Evolutionary conservation across 2,888 invertebrate genomes (phyloP), one percentile per base, ranked within the genome.

Genomic region (Drosophila bunnanda): DNA sequence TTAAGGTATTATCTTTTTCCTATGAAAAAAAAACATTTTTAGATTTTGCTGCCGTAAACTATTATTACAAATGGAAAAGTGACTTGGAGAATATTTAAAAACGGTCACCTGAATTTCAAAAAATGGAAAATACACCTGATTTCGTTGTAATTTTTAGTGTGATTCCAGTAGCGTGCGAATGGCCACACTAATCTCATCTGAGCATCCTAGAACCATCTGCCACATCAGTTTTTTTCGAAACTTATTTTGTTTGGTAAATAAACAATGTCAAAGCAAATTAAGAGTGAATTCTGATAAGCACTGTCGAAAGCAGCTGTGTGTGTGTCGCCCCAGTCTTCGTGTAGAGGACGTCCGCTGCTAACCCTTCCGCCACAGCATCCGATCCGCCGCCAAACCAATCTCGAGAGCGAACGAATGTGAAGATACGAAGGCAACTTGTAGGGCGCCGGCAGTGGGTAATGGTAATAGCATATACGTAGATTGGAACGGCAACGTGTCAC

Each of bases 171-270:
- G 8, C n/a, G 2, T 4, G 1, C 30, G 32, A 20, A 38, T 20
- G 58, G 57, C 8, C 39, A 61, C 41, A 62, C 48, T 22, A 8
- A n/a, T 10, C n/a, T 2, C 52, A 53, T 53, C 53, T 22, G 20
- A 28, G 34, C 58, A 61, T 38, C 64, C n/a, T 64, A 48, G 64
- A 48, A 28, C 32, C 39, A 50, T 25, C 56, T 80, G 80, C 80
- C 85, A 80, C 85, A 80, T 82, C 82, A 82, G 67, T 67, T 83
- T 66, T 66, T 65, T 74, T 69, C 36, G n/a, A 77, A 82, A 79
- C 77, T 66, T 59, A 22, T 39, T 56, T 39, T 57, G 30, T 60
- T 60, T 59, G 12, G 20, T 30, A 17, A 28, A 69, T 59, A 83
- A 65, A 65, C 62, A 60, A 66, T 74, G 62, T 38, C 59, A 41